A percentile compares a stretch with the other conserved stretches of the same genome.
Conservation (phyloP, 2,797 vertebrate genomes). For the Sebastiscus tertius region DNA sequence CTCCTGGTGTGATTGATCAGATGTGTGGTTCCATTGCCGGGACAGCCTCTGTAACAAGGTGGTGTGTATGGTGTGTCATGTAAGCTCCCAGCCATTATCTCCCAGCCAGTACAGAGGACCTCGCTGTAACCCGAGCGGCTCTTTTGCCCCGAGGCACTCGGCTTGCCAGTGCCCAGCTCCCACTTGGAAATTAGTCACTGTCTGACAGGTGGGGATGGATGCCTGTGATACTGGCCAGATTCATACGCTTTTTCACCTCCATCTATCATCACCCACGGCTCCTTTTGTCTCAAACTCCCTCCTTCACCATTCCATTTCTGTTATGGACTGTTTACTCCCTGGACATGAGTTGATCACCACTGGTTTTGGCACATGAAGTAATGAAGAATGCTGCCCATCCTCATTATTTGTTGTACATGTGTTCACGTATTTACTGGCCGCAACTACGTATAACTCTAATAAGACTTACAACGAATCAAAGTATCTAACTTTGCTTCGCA, state of each 20-base stretch:
- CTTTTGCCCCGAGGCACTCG: constrained; percentile 66
- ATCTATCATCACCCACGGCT: constrained; percentile 72
- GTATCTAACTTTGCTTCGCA: neutral
- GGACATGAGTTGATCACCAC: constrained; percentile 27
- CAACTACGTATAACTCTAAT: neutral
- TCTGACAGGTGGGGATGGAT: constrained; percentile 78
- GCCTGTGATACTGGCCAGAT: constrained; percentile 70
- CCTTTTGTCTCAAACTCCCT: constrained; percentile 57
- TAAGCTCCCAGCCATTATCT: constrained; percentile 75
- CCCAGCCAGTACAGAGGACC: constrained; percentile 62
- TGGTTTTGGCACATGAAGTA: constrained; percentile 13
- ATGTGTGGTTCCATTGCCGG: constrained; percentile 32
- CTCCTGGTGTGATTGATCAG: constrained; percentile 67
- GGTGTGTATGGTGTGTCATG: constrained; percentile 55
- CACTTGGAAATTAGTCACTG: constrained; percentile 75
- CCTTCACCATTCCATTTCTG: constrained; percentile 42
- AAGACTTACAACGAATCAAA: constrained; percentile 7
- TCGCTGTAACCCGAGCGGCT: constrained; percentile 67
- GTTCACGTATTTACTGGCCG: neutral
- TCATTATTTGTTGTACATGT: neutral
- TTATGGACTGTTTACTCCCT: constrained; percentile 40
- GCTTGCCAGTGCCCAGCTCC: constrained; percentile 63
- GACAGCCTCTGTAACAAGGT: constrained; percentile 59
- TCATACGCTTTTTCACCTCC: constrained; percentile 67
- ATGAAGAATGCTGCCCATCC: constrained; percentile 1